phyloP scores from a whole-genome alignment of 2,113 vertebrate genomes.

The Dipodomys ordii region DNA sequence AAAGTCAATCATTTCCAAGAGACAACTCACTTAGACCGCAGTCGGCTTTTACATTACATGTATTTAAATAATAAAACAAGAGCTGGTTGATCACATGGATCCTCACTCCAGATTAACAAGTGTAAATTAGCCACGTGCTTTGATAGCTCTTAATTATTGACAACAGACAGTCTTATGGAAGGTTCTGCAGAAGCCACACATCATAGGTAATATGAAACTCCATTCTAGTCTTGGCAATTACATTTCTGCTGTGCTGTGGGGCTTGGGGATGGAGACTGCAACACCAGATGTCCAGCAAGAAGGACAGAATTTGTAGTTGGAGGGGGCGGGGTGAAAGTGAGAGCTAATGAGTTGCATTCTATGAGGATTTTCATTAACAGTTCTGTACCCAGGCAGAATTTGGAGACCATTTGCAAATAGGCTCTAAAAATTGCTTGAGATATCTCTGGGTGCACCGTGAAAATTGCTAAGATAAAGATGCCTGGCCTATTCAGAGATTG shows the following conservation, averaged over 20 bases:
- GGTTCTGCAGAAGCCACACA: background rate
- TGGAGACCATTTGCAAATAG: background rate
- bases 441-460: background rate
- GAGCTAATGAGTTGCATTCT: slow-evolving; percentile 49
- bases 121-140: slow-evolving; percentile 75
- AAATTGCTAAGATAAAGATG: background rate
- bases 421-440: slow-evolving; percentile 49
- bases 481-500: background rate
- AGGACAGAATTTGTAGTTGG: slow-evolving; percentile 53
- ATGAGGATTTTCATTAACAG: slow-evolving; percentile 48
- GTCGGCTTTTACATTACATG: background rate
- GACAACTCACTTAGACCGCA: background rate
- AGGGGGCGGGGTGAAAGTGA: background rate
- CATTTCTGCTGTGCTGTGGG: slow-evolving; percentile 9
- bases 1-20: slow-evolving; percentile 27
- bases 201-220: slow-evolving; percentile 68
- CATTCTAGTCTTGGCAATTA: slow-evolving; percentile 36
- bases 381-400: background rate
- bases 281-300: slow-evolving; percentile 59
- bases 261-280: background rate
- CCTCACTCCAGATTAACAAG: slow-evolving; percentile 72
- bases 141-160: slow-evolving; percentile 78
- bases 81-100: slow-evolving; percentile 51
- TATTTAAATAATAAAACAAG: slow-evolving; percentile 71
- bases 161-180: slow-evolving; percentile 66